Conservation (phyloP, 2,888 invertebrate species). For the Notodonta dromedarius region DNA sequence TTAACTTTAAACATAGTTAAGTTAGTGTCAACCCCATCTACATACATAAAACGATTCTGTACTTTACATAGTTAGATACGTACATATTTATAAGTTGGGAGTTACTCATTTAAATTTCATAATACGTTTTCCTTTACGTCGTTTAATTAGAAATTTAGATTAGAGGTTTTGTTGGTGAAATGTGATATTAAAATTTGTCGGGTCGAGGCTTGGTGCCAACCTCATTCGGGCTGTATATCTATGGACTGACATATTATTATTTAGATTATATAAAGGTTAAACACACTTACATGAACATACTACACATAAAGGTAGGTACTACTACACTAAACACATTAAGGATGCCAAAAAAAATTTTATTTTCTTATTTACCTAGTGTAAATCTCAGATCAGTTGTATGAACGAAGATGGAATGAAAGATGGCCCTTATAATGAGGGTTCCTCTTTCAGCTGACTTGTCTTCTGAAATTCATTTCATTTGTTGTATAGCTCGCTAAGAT, state of each 20-base stretch:
- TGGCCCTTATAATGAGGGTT: no score
- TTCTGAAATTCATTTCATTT: no score
- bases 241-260: background rate
- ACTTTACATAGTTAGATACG: background rate
- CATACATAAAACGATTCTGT: constrained; percentile 11
- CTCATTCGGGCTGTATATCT: background rate
- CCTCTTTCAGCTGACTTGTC: no score
- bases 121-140: constrained; percentile 5
- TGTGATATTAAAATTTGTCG: background rate
- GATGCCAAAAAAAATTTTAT: no score
- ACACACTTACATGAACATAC: no score
- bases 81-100: constrained; percentile 1
- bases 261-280: no score
- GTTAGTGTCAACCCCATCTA: constrained; percentile 7
- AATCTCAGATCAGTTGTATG: no score
- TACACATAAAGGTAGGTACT: no score
- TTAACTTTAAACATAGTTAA: constrained; percentile 29
- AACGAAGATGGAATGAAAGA: no score
- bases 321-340: no score
- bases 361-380: no score
- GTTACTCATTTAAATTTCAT: constrained; percentile 8
- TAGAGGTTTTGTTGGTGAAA: background rate
- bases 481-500: no score
- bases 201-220: background rate
- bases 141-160: constrained; percentile 7